Evolutionary conservation across 2,888 invertebrate species (phyloP), one percentile per base, ranked within the genome.

Genomic region (Meteorus cinctellus): DNA sequence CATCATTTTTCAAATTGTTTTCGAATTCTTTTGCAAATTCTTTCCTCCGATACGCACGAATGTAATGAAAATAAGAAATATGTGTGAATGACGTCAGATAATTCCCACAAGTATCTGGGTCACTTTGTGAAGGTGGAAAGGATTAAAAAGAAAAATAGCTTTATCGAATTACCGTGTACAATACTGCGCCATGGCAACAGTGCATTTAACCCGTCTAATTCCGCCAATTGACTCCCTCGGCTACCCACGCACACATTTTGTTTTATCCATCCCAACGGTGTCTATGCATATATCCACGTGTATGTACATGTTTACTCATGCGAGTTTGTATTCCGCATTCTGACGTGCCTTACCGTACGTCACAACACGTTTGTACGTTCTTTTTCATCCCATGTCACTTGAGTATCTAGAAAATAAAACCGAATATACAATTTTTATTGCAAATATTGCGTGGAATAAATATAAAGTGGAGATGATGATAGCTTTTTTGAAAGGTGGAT

Each of bases 181-280:
- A 55, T 60, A 62, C 41, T 6, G 36, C 36, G 66, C 66, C 67
- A 66, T 67, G 45, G 60, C 34, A 70, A 34, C 34, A 34, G 71
- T 75, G 71, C 71, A 75, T 75, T 75, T 75, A 72, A 75, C 75
- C 75, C 71, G 48, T 72, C 75, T 72, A 71, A 75, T 75, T 75
- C 66, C 19, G 41, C 55, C 75, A 75, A 75, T 75, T 75, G 75
- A 75, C 75, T 75, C 48, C 36, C 65, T 65, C 51, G 10, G 29
- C 45, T 66, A 41, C 41, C 70, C 75, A 66, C 75, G 41, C 60
- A 75, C 66, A 45, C 31, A 24, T 71, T 70, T 69, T 51, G 45
- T 75, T 48, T 41, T 63, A 72, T 16, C 27, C 65, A 55, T 55
- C 55, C 19, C 8, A 55, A 55, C 36, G 34, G 63, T 51, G 62